These are phyloP conservation scores for Chrysina gloriosa DNA, from an alignment of 2,888 invertebrate genomes.

Conservation along the genomic window DNA sequence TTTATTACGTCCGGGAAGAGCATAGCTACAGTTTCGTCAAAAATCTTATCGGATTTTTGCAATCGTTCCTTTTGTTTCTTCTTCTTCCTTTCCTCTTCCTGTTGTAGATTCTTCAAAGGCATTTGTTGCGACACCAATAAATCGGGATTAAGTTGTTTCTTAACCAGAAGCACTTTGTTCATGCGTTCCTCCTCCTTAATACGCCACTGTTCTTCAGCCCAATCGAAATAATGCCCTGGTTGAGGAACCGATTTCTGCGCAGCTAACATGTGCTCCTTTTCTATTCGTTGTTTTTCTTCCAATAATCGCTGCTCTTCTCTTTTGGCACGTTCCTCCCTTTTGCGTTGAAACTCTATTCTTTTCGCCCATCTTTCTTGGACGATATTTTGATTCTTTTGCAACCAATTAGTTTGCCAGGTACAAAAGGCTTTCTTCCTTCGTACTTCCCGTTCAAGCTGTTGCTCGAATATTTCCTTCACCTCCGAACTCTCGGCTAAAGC, in stretches of 20 bases:
- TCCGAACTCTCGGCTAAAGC: conserved; percentile 54
- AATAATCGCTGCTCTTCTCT: conserved; percentile 37
- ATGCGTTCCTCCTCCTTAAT: conserved; percentile 75
- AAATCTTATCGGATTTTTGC: conserved; percentile 71
- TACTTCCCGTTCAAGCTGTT: conserved; percentile 68
- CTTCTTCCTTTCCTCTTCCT: conserved; percentile 70
- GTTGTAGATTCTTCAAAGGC: conserved; percentile 71
- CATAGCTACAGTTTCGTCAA: conserved; percentile 73
- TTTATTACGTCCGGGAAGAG: conserved; percentile 73
- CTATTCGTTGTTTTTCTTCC: conserved; percentile 43
- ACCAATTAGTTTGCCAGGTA: conserved; percentile 74
- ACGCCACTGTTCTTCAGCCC: conserved; percentile 70
- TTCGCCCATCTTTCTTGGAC: conserved; percentile 50
- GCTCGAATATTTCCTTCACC: conserved; percentile 58
- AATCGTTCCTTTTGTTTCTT: conserved; percentile 70
- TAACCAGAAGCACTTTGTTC: conserved; percentile 72
- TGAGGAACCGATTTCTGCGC: conserved; percentile 42
- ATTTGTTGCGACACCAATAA: conserved; percentile 71
- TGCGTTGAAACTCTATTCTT: conserved; percentile 56
- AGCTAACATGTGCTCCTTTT: conserved; percentile 48
- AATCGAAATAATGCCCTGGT: conserved; percentile 54
- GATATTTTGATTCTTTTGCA: conserved; percentile 62
- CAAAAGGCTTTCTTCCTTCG: conserved; percentile 67
- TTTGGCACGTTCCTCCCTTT: conserved; percentile 45
- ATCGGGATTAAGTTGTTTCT: conserved; percentile 72